A percentile compares a stretch with the other conserved stretches of the same genome.
Conservation (phyloP, 2,113 vertebrate genomes). For the Hippocampus comes region DNA sequence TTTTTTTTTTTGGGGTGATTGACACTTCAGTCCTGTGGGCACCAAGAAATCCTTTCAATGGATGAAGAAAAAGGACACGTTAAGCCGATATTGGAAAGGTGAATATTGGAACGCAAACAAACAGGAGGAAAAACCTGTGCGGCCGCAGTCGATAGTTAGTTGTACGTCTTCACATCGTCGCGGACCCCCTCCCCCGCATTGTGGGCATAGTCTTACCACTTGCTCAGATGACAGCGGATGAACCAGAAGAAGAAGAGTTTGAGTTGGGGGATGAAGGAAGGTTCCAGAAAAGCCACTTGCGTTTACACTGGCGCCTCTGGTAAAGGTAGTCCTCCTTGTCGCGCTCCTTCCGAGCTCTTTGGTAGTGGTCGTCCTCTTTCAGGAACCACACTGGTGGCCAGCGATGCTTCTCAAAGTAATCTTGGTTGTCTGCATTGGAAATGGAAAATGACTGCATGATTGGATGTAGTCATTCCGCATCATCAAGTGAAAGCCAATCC, state of each 20-base stretch:
- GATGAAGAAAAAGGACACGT: conserved; percentile 14
- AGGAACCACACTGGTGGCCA: conserved; percentile 99
- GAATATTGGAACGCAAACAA: conserved; percentile 21
- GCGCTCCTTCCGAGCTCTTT: conserved; percentile 90
- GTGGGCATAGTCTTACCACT: conserved; percentile 34
- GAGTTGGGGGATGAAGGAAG: conserved; percentile 83
- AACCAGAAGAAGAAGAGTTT: conserved; percentile 83
- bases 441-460: neutral
- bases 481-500: no score
- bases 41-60: conserved; percentile 24
- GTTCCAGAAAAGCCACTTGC: conserved; percentile 97
- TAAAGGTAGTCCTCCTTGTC: conserved; percentile 96
- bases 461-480: neutral
- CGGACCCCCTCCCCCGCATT: conserved; percentile 7
- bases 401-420: conserved; percentile 94
- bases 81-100: conserved; percentile 9
- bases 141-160: conserved; percentile 15
- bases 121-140: conserved; percentile 26
- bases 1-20: conserved; percentile 14
- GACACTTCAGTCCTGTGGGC: conserved; percentile 33
- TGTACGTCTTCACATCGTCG: conserved; percentile 17
- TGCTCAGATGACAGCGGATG: conserved; percentile 88
- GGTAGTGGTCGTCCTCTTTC: conserved; percentile 98
- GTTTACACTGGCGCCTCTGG: conserved; percentile 91
- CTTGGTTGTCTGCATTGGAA: conserved; percentile 86